A percentile compares a stretch with the other conserved stretches of the same genome.
These are phyloP conservation scores for Paradoxurus hermaphroditus DNA, from an alignment of 2,113 vertebrate species.

Conservation along the genomic window DNA sequence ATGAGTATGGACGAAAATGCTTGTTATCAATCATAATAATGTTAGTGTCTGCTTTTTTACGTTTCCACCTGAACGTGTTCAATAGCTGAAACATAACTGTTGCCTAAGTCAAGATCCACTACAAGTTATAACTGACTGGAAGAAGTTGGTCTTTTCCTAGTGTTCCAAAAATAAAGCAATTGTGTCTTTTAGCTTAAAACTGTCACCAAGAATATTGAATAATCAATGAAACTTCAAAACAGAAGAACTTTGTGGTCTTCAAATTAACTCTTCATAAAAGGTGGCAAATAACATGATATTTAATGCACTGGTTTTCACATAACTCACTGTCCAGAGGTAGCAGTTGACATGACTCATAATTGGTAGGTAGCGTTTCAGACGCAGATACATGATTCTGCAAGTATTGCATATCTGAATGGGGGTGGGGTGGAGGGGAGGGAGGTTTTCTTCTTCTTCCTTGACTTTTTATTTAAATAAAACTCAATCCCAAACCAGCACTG, in stretches of 20 bases:
- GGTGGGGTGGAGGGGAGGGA: accelerated
- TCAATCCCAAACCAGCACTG: neutral
- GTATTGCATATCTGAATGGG: neutral
- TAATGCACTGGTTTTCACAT: neutral
- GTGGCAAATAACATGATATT: neutral
- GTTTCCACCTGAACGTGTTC: neutral
- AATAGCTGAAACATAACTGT: constrained; percentile 25
- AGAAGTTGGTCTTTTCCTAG: neutral
- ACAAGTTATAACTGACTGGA: constrained; percentile 21
- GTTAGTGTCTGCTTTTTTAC: neutral
- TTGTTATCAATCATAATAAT: constrained; percentile 43
- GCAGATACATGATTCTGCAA: neutral
- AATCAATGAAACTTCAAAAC: constrained; percentile 50
- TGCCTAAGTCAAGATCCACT: constrained; percentile 29
- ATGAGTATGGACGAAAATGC: neutral
- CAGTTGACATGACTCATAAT: neutral
- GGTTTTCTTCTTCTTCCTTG: neutral
- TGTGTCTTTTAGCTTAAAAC: constrained; percentile 1
- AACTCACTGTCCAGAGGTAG: neutral
- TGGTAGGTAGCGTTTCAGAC: neutral
- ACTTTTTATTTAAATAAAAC: constrained; percentile 11
- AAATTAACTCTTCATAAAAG: constrained; percentile 34
- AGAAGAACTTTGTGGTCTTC: neutral
- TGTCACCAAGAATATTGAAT: neutral
- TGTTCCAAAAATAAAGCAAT: constrained; percentile 28